Evolutionary conservation across 30 jellyfish, hydroid and myxozoan genomes (phyloP).

Genomic region (Haliclystus octoradiatus): DNA sequence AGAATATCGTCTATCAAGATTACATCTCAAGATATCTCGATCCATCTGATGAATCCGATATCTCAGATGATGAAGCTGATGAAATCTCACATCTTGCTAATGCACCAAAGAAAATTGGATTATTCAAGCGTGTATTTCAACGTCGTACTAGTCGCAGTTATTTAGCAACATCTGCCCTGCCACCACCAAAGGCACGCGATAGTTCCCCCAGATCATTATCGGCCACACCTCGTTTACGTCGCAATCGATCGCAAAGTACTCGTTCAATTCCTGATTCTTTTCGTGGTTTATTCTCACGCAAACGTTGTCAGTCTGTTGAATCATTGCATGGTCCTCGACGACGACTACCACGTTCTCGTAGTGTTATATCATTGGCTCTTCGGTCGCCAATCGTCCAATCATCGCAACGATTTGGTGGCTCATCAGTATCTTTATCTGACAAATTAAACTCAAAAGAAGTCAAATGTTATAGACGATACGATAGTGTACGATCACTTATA

Average conservation of each 20-base stretch:
- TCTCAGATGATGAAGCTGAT: constrained; percentile 6
- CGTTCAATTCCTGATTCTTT: constrained; percentile 50
- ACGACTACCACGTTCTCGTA: constrained; percentile 16
- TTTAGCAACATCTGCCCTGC: neutral
- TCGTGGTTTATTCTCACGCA: constrained; percentile 19
- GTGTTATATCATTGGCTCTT: constrained; percentile 19
- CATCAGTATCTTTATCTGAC: constrained; percentile 8
- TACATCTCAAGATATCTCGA: constrained; percentile 8
- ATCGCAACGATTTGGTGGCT: constrained; percentile 3
- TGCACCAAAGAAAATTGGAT: constrained; percentile 15
- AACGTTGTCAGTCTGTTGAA: constrained; percentile 27
- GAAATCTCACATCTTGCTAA: constrained; percentile 35
- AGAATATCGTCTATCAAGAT: neutral
- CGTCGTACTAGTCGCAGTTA: neutral
- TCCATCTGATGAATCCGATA: constrained; percentile 1
- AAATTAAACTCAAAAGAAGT: constrained; percentile 3
- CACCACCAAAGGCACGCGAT: neutral
- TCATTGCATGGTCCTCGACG: constrained; percentile 1
- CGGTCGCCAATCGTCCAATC: neutral
- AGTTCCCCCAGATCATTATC: constrained; percentile 8
- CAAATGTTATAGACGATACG: constrained; percentile 22
- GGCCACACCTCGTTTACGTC: constrained; percentile 18
- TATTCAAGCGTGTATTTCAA: constrained; percentile 21
- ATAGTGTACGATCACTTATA: constrained; percentile 46
- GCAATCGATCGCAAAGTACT: constrained; percentile 47